Evolutionary conservation across 2,113 vertebrate species (phyloP).

Genomic region (chimpanzee (Pan troglodytes)): DNA sequence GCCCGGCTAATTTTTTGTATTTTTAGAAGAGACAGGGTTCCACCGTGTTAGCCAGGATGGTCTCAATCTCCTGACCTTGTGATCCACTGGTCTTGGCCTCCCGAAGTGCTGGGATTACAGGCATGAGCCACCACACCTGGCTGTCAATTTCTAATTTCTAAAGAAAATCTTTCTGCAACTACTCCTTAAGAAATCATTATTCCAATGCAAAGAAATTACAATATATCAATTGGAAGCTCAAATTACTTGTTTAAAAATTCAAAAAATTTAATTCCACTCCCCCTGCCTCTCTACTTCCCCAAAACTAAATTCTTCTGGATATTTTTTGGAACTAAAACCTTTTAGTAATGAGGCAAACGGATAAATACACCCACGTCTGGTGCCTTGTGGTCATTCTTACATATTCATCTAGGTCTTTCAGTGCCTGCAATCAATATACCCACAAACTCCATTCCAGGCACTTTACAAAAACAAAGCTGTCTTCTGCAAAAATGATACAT

Average conservation of each 20-base stretch:
- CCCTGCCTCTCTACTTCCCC: not conserved
- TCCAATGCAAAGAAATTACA: conserved; percentile 31
- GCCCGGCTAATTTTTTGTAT: no score
- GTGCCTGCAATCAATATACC: conserved; percentile 25
- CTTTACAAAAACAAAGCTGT: conserved; percentile 52
- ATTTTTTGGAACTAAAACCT: conserved; percentile 74
- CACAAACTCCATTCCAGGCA: conserved; percentile 8
- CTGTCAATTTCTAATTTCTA: conserved; percentile 45
- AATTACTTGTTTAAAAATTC: conserved; percentile 62
- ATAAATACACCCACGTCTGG: conserved; percentile 80
- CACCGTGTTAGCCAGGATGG: no score
- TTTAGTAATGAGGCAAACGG: conserved; percentile 78
- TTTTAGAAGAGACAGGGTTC: no score
- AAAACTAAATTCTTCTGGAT: conserved; percentile 73
- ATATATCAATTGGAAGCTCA: not conserved
- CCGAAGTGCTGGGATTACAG: no score
- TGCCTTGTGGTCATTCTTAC: conserved; percentile 75
- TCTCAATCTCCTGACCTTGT: no score
- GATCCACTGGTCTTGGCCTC: no score
- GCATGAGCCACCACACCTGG: no score
- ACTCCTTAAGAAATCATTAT: not conserved
- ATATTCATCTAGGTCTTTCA: conserved; percentile 70
- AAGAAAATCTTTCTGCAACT: not conserved
- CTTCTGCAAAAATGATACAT: not conserved
- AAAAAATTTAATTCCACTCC: conserved; percentile 57